phyloP scores from a whole-genome alignment of 1,140 invertebrate genomes.

The Brachionus rotundiformis region DNA sequence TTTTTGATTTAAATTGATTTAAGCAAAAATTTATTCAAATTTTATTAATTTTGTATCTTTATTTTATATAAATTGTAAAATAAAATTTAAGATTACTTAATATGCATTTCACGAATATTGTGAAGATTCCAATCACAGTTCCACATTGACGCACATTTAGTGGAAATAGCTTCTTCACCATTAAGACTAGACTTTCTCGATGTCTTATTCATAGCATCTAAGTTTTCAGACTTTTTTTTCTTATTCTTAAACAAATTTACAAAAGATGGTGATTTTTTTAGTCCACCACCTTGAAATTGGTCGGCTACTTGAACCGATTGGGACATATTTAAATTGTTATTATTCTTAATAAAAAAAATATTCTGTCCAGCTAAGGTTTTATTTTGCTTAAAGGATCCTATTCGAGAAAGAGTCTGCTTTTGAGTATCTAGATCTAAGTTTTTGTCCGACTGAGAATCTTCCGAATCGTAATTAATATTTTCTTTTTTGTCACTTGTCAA shows the following conservation, averaged over 20 bases:
- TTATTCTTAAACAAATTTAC: constrained; percentile 17
- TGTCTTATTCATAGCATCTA: constrained; percentile 53
- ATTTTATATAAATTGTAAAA: not conserved
- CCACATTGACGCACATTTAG: constrained; percentile 25
- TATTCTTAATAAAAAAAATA: constrained; percentile 42
- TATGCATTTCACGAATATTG: constrained; percentile 12
- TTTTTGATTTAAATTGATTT: too few relatives aligned
- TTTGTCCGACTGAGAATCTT: constrained; percentile 53
- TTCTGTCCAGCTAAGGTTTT: constrained; percentile 17
- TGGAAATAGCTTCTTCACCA: not conserved
- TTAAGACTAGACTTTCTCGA: not conserved
- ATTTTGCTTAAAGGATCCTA: constrained; percentile 53
- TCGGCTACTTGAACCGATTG: constrained; percentile 53
- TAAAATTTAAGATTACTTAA: constrained; percentile 31
- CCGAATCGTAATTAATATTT: constrained; percentile 58
- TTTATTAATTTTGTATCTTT: not conserved
- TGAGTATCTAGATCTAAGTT: not conserved
- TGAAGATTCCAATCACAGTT: constrained; percentile 45
- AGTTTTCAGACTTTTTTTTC: constrained; percentile 13
- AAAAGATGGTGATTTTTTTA: not conserved
- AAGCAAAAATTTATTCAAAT: not conserved
- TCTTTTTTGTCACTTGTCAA: constrained; percentile 57
- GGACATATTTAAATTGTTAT: constrained; percentile 51
- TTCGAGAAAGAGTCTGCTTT: constrained; percentile 24
- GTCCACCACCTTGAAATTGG: not conserved